These are phyloP conservation scores for Cynoglossus semilaevis DNA, from an alignment of 2,113 vertebrate species.

Conservation along the genomic window DNA sequence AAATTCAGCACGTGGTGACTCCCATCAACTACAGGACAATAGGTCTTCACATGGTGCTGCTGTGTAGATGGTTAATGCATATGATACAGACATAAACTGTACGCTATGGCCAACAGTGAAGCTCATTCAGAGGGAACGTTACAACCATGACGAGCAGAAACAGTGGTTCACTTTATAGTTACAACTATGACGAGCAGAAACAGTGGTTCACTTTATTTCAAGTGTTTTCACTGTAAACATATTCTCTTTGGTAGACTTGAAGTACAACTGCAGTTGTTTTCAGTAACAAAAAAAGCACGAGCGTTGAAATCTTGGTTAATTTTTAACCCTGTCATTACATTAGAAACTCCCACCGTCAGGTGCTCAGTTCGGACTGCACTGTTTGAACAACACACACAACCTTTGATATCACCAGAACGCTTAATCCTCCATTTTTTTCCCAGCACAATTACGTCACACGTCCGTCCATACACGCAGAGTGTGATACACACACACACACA, in stretches of 20 bases:
- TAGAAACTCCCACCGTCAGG: neutral
- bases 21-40: constrained; percentile 1
- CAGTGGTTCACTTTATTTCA: too few relatives aligned
- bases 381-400: neutral
- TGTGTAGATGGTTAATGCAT: neutral
- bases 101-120: neutral
- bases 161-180: too few relatives aligned
- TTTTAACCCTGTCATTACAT: constrained; percentile 18
- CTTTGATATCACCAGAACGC: constrained; percentile 3
- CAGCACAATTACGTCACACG: constrained; percentile 11
- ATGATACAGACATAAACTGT: neutral
- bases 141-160: too few relatives aligned
- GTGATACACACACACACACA: neutral
- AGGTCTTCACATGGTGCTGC: neutral
- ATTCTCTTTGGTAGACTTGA: too few relatives aligned
- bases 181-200: too few relatives aligned
- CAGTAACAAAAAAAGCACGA: too few relatives aligned
- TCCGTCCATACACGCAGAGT: constrained; percentile 1
- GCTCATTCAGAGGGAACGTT: neutral
- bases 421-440: neutral
- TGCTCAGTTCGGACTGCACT: constrained; percentile 1
- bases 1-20: constrained; percentile 8
- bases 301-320: too few relatives aligned
- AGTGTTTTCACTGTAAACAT: too few relatives aligned
- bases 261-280: too few relatives aligned